Evolutionary conservation across 2,888 invertebrate genomes (phyloP), one percentile per base, ranked within the genome.

Genomic region (Plagodis dolabraria): DNA sequence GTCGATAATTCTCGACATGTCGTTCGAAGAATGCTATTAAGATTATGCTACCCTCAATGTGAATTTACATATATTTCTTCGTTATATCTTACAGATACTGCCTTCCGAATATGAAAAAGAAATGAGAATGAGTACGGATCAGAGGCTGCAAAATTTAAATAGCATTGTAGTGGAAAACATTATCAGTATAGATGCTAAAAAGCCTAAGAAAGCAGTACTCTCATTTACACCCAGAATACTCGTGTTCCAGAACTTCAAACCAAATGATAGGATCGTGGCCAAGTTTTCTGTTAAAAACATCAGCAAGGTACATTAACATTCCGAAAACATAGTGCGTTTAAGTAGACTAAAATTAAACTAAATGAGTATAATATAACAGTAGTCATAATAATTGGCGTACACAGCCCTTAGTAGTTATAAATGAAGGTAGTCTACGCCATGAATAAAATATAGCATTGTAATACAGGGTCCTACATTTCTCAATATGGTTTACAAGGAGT

Each of bases 201-300:
- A 75, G 60, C 64, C 75, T 6, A 76, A 70, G 34, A 79, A 79
- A 63, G 63, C 74, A 33, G 79, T 86, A 45, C 74, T 92, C 8
- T 79, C 80, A 0, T 87, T 92, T 67, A 82, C 86, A 11, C 95
- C 95, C 0, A 89, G 82, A 67, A 73, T 94, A 22, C 74, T 95
- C 1, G 81, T 95, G 33, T 95, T 95, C 69, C 95, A 95, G 83
- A 94, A 94, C 76, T 95, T 92, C 76, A 82, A 87, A 58, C 85
- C 90, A 4, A 94, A 94, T 46, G 87, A 91, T 22, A 84, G 80
- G 66, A 88, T 94, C 59, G 83, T 86, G 22, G 85, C 93, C 0
- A 89, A 93, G 49, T 82, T 95, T 64, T 85, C 87, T 0, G 87
- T 95, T 53, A 92, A 87, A 71, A 95, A 95, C 79, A 87, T 86